phyloP scores from a whole-genome alignment of 2,888 invertebrate species.

The Cantharis nigra region DNA sequence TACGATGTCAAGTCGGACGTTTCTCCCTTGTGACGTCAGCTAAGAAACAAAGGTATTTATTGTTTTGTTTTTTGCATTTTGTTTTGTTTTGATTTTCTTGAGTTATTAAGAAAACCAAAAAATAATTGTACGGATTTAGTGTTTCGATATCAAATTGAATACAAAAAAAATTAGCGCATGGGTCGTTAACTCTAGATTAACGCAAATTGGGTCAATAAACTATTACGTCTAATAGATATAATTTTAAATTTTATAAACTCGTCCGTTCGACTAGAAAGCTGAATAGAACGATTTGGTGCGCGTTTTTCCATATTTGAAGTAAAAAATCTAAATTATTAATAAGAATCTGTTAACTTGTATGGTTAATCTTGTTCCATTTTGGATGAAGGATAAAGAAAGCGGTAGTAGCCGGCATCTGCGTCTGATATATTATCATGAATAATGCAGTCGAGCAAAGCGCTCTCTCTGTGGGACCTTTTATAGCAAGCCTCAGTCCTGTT shows the following conservation, averaged over 20 bases:
- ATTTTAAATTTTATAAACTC: neutral
- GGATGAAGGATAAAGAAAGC: conserved; percentile 17
- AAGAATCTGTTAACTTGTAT: conserved; percentile 5
- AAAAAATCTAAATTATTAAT: conserved; percentile 2
- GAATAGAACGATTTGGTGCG: neutral
- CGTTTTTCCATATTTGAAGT: neutral
- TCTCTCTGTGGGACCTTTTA: conserved; percentile 27
- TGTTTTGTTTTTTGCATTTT: too few relatives aligned
- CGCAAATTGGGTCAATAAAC: conserved; percentile 1
- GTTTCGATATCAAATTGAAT: neutral
- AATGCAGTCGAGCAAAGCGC: conserved; percentile 26
- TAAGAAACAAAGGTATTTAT: too few relatives aligned
- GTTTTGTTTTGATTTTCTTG: too few relatives aligned
- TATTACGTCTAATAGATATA: conserved; percentile 1
- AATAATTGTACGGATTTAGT: neutral
- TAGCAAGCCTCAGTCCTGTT: conserved; percentile 25
- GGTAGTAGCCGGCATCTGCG: conserved; percentile 19
- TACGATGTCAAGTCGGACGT: too few relatives aligned
- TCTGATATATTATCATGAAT: conserved; percentile 23
- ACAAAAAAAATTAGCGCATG: neutral
- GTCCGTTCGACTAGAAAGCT: neutral
- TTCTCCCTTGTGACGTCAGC: too few relatives aligned
- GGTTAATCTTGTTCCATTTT: conserved; percentile 11
- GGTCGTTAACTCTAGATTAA: conserved; percentile 2
- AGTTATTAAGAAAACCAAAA: neutral